Conservation (phyloP, 2,797 vertebrate genomes). For the Esox masquinongy region DNA sequence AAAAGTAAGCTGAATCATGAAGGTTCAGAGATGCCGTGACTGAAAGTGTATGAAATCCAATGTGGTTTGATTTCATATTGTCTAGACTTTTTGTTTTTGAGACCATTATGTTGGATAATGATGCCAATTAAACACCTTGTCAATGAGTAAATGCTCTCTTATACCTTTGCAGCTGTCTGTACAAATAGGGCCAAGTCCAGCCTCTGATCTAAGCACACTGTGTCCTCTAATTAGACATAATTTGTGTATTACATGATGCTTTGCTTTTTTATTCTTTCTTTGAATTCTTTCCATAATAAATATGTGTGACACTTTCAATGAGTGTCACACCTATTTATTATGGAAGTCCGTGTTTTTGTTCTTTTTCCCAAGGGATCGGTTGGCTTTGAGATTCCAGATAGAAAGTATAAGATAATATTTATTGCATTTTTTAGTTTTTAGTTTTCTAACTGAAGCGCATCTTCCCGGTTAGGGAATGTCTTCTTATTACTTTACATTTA, state of each 20-base stretch:
- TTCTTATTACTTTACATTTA: slow-evolving; percentile 23
- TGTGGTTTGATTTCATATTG: slow-evolving; percentile 41
- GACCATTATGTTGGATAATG: slow-evolving; percentile 26
- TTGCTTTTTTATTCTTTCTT: background rate
- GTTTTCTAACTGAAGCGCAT: background rate
- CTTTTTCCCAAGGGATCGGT: too few species aligned
- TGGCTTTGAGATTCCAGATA: too few species aligned
- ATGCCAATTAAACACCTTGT: slow-evolving; percentile 34
- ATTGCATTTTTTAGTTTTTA: too few species aligned
- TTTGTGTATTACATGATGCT: slow-evolving; percentile 18
- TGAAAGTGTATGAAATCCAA: slow-evolving; percentile 43
- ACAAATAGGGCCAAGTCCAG: slow-evolving; percentile 8
- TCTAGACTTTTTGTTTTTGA: slow-evolving; percentile 29
- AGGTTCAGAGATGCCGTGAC: slow-evolving; percentile 58
- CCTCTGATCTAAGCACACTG: slow-evolving; percentile 29
- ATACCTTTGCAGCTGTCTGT: slow-evolving; percentile 23
- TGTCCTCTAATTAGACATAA: slow-evolving; percentile 15
- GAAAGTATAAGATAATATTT: too few species aligned
- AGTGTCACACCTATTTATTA: slow-evolving; percentile 13
- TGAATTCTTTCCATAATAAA: background rate
- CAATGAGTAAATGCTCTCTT: slow-evolving; percentile 30
- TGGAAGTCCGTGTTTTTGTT: background rate
- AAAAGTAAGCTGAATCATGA: slow-evolving; percentile 10
- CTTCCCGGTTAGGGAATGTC: slow-evolving; percentile 5
- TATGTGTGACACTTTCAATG: background rate